These are phyloP conservation scores for Lasioglossum marginatum DNA, from an alignment of 2,888 invertebrate species.

Conservation along the genomic window DNA sequence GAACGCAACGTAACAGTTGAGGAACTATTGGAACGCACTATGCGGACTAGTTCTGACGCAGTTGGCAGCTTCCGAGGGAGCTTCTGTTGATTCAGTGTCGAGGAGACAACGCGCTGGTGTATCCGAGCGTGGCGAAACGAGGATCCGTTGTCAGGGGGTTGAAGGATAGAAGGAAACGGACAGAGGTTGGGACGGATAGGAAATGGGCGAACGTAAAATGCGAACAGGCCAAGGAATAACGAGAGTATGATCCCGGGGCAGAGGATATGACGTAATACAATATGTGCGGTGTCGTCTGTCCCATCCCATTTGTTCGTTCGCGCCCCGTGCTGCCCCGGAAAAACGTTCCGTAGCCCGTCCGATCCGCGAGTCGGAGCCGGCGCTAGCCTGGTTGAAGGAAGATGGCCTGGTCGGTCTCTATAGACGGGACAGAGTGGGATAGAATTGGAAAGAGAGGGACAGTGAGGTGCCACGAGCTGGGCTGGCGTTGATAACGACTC, in stretches of 20 bases:
- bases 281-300: slow-evolving; percentile 74
- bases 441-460: slow-evolving; percentile 23
- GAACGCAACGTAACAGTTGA: background rate
- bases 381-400: slow-evolving; percentile 27
- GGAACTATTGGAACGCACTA: background rate
- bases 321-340: slow-evolving; percentile 37
- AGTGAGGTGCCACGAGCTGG: slow-evolving; percentile 65
- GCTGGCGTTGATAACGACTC: slow-evolving; percentile 83
- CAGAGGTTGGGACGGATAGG: slow-evolving; percentile 8
- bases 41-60: background rate
- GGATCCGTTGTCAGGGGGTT: slow-evolving; percentile 13
- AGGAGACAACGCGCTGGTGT: background rate
- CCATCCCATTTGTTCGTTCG: slow-evolving; percentile 69
- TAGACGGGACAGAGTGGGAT: slow-evolving; percentile 30
- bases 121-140: background rate
- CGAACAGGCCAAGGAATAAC: slow-evolving; percentile 57
- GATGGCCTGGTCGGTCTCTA: background rate
- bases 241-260: slow-evolving; percentile 46
- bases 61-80: background rate
- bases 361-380: slow-evolving; percentile 36
- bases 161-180: slow-evolving; percentile 4
- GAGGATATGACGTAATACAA: slow-evolving; percentile 72
- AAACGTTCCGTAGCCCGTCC: slow-evolving; percentile 50
- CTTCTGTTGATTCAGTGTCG: background rate
- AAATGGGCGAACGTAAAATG: slow-evolving; percentile 37